A percentile compares a stretch with the other conserved stretches of the same genome.
Conservation (phyloP, 1,140 invertebrate species). For the Cataglyphis hispanica region DNA sequence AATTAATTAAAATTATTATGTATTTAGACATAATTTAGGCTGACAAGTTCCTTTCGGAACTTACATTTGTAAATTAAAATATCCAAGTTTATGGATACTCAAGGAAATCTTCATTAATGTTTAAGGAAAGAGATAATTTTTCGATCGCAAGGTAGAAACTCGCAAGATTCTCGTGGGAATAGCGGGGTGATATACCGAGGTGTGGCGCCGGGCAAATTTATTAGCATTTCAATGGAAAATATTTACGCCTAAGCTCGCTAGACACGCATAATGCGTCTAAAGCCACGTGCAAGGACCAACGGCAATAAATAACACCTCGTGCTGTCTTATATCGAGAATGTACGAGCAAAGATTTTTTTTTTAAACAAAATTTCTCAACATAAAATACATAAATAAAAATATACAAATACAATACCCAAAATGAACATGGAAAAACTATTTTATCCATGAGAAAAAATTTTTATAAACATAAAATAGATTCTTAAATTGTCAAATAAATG, state of each 20-base stretch:
- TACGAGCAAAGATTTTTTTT: neutral
- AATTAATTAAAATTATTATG: neutral
- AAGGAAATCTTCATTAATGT: neutral
- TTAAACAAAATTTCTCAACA: neutral
- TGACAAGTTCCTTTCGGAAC: neutral
- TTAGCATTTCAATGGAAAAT: constrained; percentile 70
- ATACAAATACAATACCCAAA: neutral
- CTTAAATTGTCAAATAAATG: neutral
- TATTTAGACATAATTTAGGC: neutral
- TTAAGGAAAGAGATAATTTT: neutral
- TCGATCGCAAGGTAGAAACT: neutral
- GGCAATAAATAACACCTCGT: constrained; percentile 61
- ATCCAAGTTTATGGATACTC: neutral
- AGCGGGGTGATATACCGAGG: constrained; percentile 60
- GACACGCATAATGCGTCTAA: constrained; percentile 11
- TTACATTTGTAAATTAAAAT: neutral
- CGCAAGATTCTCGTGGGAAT: constrained; percentile 28
- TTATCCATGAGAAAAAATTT: neutral
- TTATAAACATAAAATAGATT: neutral
- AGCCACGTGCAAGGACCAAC: constrained; percentile 7
- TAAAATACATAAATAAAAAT: constrained; percentile 1
- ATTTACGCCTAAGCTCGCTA: constrained; percentile 8
- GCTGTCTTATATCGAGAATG: constrained; percentile 4
- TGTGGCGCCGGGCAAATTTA: constrained; percentile 64
- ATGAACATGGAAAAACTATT: neutral